Percentiles rank a stretch among this genome's conserved stretches.
phyloP scores from a whole-genome alignment of 2,888 invertebrate genomes.

The Alsophila aescularia region DNA sequence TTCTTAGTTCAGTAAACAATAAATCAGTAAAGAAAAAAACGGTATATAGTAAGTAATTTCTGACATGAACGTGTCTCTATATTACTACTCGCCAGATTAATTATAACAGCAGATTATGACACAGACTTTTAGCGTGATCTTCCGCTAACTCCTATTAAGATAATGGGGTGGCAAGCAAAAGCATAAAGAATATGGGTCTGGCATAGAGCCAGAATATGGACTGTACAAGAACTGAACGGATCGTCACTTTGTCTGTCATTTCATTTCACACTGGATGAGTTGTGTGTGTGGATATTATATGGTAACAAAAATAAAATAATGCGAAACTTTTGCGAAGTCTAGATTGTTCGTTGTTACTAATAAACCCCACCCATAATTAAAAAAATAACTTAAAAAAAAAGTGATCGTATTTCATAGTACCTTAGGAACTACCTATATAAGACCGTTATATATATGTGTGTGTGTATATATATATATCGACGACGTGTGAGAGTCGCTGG shows the following conservation, averaged over 20 bases:
- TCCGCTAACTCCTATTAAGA: slow-evolving; percentile 35
- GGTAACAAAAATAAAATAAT: slow-evolving; percentile 13
- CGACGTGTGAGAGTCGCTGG: no score
- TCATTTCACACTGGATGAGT: slow-evolving; percentile 44
- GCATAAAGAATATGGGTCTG: slow-evolving; percentile 67
- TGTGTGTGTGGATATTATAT: not conserved
- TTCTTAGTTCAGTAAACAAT: no score
- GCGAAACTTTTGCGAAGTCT: not conserved
- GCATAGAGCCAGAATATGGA: slow-evolving; percentile 58
- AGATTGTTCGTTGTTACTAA: not conserved
- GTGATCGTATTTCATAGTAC: no score
- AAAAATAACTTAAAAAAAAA: no score
- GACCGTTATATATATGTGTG: no score
- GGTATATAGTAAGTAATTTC: no score
- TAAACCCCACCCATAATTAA: no score
- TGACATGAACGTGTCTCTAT: no score
- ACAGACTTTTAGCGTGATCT: slow-evolving; percentile 5
- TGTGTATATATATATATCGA: no score
- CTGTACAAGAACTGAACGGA: no score
- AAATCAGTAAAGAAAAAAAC: no score
- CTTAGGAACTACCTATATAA: no score
- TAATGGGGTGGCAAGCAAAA: slow-evolving; percentile 68
- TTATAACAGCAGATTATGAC: not conserved
- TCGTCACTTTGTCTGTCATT: slow-evolving; percentile 52
- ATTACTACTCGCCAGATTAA: not conserved